phyloP scores from a whole-genome alignment of 53 echinoderm and acorn worm genomes.

The Astropecten irregularis region DNA sequence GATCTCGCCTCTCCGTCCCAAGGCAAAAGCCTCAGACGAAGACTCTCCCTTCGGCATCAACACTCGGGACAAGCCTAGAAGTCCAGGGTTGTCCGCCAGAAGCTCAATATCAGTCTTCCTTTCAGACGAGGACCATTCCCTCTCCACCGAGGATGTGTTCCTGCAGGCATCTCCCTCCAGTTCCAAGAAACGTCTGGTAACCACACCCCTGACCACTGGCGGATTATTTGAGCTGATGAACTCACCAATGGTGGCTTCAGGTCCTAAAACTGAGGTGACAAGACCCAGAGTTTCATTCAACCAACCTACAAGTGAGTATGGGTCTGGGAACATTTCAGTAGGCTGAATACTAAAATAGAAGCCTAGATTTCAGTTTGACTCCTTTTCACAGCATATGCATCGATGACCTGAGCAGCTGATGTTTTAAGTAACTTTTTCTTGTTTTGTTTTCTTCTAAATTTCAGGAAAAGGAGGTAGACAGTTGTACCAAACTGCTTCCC shows the following conservation, averaged over 20 bases:
- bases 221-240: slow-evolving; percentile 73
- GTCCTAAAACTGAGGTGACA: not conserved
- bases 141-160: slow-evolving; percentile 28
- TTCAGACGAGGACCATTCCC: slow-evolving; percentile 6
- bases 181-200: slow-evolving; percentile 42
- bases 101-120: slow-evolving; percentile 25
- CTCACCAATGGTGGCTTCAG: slow-evolving; percentile 67
- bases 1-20: slow-evolving; percentile 7
- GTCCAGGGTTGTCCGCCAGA: not conserved
- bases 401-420: no score
- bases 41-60: not conserved
- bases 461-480: slow-evolving; percentile 36
- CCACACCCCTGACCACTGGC: slow-evolving; percentile 69
- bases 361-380: not conserved
- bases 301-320: slow-evolving; percentile 22
- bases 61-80: not conserved
- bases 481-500: slow-evolving; percentile 16
- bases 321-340: no score
- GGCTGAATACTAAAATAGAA: no score
- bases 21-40: not conserved
- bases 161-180: slow-evolving; percentile 44
- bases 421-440: no score
- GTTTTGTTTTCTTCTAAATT: not conserved
- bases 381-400: no score
- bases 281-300: slow-evolving; percentile 15